Evolutionary conservation across 1,140 invertebrate genomes (phyloP).

Genomic region (Cardiocondyla obscurior): DNA sequence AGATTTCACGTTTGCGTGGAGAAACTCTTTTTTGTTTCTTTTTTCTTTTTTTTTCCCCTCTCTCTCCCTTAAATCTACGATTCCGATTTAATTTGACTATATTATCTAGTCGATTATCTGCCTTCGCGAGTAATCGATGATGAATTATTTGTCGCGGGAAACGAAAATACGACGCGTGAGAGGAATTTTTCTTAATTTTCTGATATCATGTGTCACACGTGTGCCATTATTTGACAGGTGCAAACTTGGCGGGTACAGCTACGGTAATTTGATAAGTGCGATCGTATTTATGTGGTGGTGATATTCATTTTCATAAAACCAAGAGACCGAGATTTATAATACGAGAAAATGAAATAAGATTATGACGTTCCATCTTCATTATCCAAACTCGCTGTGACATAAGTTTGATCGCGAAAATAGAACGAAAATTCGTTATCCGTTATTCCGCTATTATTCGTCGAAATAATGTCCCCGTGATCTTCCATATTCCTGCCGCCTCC

Average conservation of each 20-base stretch:
- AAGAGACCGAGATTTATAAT: constrained; percentile 51
- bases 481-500: constrained; percentile 32
- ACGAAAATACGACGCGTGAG: neutral
- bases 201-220: constrained; percentile 33
- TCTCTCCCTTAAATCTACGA: no score
- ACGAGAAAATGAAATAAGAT: constrained; percentile 58
- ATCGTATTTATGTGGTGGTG: constrained; percentile 50
- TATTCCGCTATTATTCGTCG: constrained; percentile 48
- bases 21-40: neutral
- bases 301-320: constrained; percentile 47
- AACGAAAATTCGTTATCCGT: constrained; percentile 55
- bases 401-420: constrained; percentile 55
- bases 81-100: neutral
- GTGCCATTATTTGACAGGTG: constrained; percentile 45
- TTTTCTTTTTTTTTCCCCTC: no score
- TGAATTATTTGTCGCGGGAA: constrained; percentile 27
- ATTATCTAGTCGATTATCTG: constrained; percentile 12
- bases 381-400: constrained; percentile 50
- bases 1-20: neutral
- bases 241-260: constrained; percentile 39
- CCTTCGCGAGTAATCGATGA: neutral
- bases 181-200: constrained; percentile 40
- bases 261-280: constrained; percentile 51
- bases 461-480: constrained; percentile 44
- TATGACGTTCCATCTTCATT: constrained; percentile 58